Base-by-base conservation (phyloP, 2,113 vertebrate genomes). In the Heterotis niloticus region DNA sequence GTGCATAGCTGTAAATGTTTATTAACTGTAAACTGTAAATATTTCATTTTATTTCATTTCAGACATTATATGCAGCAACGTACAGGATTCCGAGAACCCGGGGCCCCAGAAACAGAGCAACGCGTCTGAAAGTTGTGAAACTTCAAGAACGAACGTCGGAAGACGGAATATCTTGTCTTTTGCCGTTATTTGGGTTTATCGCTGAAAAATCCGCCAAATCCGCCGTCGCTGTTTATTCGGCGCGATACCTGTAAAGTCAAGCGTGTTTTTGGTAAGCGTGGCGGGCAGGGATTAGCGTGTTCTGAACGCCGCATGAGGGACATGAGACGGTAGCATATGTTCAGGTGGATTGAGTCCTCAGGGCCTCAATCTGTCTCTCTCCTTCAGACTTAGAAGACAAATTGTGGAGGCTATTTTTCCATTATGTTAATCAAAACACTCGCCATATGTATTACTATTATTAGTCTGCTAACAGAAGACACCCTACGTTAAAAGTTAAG, bases 321-420 rank as follows among this genome's bases (percentile, higher is more conserved):
- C 87, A 78, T 83, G 86, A 87, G 85, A 90, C 78, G 83, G 88
- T 81, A 88, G 85, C 91, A 92, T 91, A 91, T 91, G 90, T 86
- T 86, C 90, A 91, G 91, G 92, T 93, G 88, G 91, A 90, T 91
- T 88, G 90, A 89, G 89, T 93, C 92, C 91, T 91, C 87, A n/a
- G 90, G 71, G 91, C 91, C 89, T 86, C 90, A 91, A 91, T 91
- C 89, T 92, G 90, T 86, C 84, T 86, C 82, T 83, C 87, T 89
- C 87, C 87, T 85, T 90, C 87, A 86, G 89, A 90, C 88, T 88
- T 89, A 86, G 84, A 91, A 90, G 89, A 93, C 91, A 89, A 91
- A 93, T 92, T 86, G 88, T 75, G 83, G 82, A 86, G 86, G 89
- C 87, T 88, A 88, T 90, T 90, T 90, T 91, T 90, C 88, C 83